Evolutionary conservation across 1,140 invertebrate genomes (phyloP).

Genomic region (Plectus sambesii): DNA sequence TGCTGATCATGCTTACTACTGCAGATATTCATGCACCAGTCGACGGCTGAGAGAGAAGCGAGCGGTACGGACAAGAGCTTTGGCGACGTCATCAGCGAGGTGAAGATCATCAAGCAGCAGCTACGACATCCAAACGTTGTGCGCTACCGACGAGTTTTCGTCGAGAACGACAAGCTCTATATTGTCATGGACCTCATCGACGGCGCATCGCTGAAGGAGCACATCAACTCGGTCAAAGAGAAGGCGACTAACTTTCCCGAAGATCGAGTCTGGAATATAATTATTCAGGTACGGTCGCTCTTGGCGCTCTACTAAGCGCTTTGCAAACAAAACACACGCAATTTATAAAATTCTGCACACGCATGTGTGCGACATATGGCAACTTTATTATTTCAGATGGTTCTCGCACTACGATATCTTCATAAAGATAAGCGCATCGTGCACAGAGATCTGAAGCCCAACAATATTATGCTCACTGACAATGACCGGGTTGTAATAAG

Average conservation of each 20-base stretch:
- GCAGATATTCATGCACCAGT: conserved; percentile 19
- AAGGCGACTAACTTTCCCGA: conserved; percentile 46
- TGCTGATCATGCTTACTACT: too few species aligned
- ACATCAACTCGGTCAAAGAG: conserved; percentile 48
- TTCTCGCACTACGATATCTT: conserved; percentile 47
- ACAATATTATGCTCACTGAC: conserved; percentile 50
- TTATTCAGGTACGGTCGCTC: conserved; percentile 29
- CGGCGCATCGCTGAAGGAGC: conserved; percentile 47
- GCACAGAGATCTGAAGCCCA: conserved; percentile 48
- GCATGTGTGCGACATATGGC: neutral
- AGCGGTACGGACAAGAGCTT: conserved; percentile 42
- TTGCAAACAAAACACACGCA: too few species aligned
- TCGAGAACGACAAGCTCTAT: conserved; percentile 46
- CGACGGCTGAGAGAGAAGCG: conserved; percentile 1
- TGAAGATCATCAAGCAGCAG: conserved; percentile 48
- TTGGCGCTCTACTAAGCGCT: too few species aligned
- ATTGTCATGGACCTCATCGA: conserved; percentile 51
- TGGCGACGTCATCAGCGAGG: conserved; percentile 48
- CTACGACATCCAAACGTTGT: conserved; percentile 49
- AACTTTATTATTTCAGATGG: conserved; percentile 37
- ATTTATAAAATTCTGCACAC: too few species aligned
- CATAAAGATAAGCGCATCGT: conserved; percentile 50
- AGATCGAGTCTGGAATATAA: conserved; percentile 47
- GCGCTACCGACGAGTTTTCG: conserved; percentile 48
- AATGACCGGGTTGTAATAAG: conserved; percentile 50